Evolutionary conservation across 2,113 vertebrate species (phyloP), one percentile per base, ranked within the genome.

Genomic region (Bombycilla garrulus): DNA sequence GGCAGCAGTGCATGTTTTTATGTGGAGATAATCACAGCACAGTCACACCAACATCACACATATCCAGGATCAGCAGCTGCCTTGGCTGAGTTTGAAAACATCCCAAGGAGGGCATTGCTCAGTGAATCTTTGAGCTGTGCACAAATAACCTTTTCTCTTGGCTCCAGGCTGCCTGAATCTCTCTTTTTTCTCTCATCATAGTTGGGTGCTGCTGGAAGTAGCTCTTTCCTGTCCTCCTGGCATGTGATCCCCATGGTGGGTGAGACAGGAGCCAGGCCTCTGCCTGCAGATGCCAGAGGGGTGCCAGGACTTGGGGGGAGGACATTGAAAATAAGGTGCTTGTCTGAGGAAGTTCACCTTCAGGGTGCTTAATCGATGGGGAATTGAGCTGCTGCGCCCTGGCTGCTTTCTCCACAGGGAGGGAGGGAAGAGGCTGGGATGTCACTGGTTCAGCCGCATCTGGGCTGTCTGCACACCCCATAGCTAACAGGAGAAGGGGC

Each of bases 111-210:
- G 40, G 38, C 33, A 9, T 20, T 70, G 69, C 85, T 72, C 0
- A 0, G 53, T 21, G 70, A 67, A 21, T 60, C 42, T 56, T 45
- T 23, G 85, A 76, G 62, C 81, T 0, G 1, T 61, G 33, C 82
- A 88, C 85, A 94, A 72, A 82, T 71, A 86, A 82, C 19, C 40
- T 65, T 70, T 72, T 95, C 78, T 93, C 77, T 78, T 42, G 33
- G 26, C 56, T 91, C 11, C 42, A 42, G 42, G 20, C 38, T 73
- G 33, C 31, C 67, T 72, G 22, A 57, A 40, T 72, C 11, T 15
- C 20, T 42, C 12, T 5, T 4, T 12, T 65, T 62, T 44, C 40
- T 62, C 45, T 54, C 57, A 11, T 4, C 36, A 22, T 69, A 33
- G 12, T 3, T 4, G 8, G 3, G 42, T 81, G 33, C 60, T 67